phyloP scores from a whole-genome alignment of 1,140 invertebrate genomes.

The Phocides pigmalion region DNA sequence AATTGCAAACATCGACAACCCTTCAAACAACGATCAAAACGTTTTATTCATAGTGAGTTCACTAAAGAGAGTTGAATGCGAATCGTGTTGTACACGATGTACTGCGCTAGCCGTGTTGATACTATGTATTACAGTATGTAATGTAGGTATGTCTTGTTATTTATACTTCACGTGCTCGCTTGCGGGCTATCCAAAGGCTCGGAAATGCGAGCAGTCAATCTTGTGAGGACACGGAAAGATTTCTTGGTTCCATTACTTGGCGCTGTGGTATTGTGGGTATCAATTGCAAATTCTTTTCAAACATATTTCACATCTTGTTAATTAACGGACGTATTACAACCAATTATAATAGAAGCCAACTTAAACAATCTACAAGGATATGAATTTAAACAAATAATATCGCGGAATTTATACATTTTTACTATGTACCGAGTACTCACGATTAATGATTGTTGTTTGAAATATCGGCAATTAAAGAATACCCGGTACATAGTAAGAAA shows the following conservation, averaged over 20 bases:
- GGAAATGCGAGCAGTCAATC: constrained; percentile 29
- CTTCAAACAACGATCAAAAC: constrained; percentile 37
- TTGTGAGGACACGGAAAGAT: constrained; percentile 15
- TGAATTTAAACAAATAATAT: too few relatives aligned
- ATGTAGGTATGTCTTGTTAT: constrained; percentile 50
- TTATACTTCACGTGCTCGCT: constrained; percentile 53
- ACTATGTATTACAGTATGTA: constrained; percentile 31
- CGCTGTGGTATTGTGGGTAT: not conserved
- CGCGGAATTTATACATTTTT: too few relatives aligned
- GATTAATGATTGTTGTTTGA: too few relatives aligned
- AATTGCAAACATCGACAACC: constrained; percentile 35
- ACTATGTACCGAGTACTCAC: too few relatives aligned
- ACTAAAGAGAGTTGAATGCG: constrained; percentile 61
- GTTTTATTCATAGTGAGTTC: constrained; percentile 53
- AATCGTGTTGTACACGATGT: constrained; percentile 66
- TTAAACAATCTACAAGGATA: too few relatives aligned
- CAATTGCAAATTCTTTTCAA: too few relatives aligned
- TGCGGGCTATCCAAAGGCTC: constrained; percentile 28
- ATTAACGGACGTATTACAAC: too few relatives aligned
- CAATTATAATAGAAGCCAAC: too few relatives aligned
- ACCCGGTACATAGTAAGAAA: too few relatives aligned
- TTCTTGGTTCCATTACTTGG: constrained; percentile 12
- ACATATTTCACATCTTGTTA: too few relatives aligned
- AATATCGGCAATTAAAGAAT: too few relatives aligned
- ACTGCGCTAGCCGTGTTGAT: constrained; percentile 44